Base-by-base conservation (phyloP, 2,113 vertebrate genomes). In the Labrus mixtus region DNA sequence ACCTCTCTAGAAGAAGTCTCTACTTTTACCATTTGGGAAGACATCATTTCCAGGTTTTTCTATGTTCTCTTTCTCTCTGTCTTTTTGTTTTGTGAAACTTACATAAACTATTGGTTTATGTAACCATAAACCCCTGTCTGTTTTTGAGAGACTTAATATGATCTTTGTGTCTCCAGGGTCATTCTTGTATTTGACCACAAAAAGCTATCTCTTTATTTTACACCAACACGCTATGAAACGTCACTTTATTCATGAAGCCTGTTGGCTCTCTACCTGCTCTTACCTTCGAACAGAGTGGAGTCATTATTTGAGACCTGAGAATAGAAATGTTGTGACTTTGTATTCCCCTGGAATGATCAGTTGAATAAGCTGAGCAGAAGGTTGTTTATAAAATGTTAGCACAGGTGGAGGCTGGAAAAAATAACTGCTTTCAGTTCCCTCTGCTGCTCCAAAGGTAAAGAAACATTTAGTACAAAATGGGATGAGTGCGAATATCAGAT, bases 1-100 rank as follows among this genome's bases (percentile, higher is more conserved):
- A 29, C 8, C 3, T 37, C 16, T 37, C 20, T 13, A 6, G 43
- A 20, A 67, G n/a, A 17, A 8, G 1, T 54, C 23, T 67, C 11
- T 20, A 10, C 37, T 81, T 78, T 78, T 23, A 72, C 78, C 66
- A n/a, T 68, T 41, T 59, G 37, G 67, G 46, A 29, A 36, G 55
- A 50, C 20, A 16, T 10, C 1, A 41, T 68, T 55, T 1, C 5
- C 16, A 46, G 12, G 3, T 11, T 46, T 45, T 15, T 16, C 55
- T 59, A 64, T 80, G 54, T 67, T 73, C 10, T 66, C 20, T n/a
- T n/a, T 12, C 9, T 19, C 6, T 37, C 25, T 68, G 25, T 25
- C 29, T 33, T 6, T 33, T 33, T 33, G 6, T 50, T 60, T 56
- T 16, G 10, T 12, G 29, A 4, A 22, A 8, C 29, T 59, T 56